phyloP scores from a whole-genome alignment of 2,113 vertebrate genomes.

The Axis porcinus region DNA sequence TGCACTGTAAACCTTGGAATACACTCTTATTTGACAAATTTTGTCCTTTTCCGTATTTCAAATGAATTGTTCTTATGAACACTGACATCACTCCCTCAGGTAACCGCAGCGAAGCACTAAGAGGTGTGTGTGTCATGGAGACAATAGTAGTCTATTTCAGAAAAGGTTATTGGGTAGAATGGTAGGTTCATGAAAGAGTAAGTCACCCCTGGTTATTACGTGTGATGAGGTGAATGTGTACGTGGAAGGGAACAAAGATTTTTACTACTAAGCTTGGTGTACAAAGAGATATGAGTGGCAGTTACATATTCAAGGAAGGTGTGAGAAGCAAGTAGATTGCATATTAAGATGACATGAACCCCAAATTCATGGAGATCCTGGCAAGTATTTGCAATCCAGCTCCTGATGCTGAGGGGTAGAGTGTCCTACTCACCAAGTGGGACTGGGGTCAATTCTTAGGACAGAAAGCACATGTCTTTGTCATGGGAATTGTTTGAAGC shows the following conservation, averaged over 20 bases:
- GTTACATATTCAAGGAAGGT: neutral
- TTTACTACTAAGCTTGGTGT: neutral
- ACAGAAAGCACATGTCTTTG: neutral
- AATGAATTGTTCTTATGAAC: neutral
- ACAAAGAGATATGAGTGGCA: neutral
- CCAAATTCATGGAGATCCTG: neutral
- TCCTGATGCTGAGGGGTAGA: neutral
- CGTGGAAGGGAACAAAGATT: neutral
- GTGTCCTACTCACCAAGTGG: neutral
- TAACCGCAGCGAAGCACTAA: neutral
- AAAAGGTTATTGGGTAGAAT: neutral
- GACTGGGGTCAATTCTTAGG: neutral
- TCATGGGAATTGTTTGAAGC: fast-evolving
- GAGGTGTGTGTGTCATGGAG: neutral
- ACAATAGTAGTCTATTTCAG: neutral
- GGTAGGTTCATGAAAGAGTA: neutral
- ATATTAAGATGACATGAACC: neutral
- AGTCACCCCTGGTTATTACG: fast-evolving
- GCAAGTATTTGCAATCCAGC: neutral
- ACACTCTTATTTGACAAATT: neutral
- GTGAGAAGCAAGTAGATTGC: neutral
- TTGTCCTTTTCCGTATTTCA: neutral
- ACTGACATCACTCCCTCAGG: neutral
- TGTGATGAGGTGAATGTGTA: neutral
- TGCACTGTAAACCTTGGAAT: neutral